Evolutionary conservation across 2,113 vertebrate genomes (phyloP).

Genomic region (Eonycteris spelaea): DNA sequence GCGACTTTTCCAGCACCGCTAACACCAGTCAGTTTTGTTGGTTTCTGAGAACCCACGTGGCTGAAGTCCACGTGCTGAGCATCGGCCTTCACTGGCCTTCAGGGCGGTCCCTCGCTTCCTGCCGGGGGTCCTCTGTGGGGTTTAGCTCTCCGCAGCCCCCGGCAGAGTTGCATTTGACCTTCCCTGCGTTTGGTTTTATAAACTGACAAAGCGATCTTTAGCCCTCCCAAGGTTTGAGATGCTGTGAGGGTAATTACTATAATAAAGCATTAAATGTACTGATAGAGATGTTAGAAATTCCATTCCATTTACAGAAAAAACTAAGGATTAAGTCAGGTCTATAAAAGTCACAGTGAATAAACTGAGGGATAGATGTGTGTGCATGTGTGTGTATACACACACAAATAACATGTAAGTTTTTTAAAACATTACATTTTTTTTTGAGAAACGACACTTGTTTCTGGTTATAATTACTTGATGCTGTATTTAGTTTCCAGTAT

Average conservation of each 20-base stretch:
- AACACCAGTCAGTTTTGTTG: conserved; percentile 25
- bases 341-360: not conserved
- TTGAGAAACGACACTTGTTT: not conserved
- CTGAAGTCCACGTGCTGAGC: not conserved
- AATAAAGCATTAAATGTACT: not conserved
- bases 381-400: not conserved
- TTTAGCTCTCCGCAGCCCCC: not conserved
- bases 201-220: conserved; percentile 18
- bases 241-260: conserved; percentile 2
- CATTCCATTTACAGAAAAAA: conserved; percentile 27
- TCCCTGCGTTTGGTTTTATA: not conserved
- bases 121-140: not conserved
- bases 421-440: not conserved
- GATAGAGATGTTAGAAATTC: conserved; percentile 4
- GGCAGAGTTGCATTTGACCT: not conserved
- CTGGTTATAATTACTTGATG: not conserved
- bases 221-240: not conserved
- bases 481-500: not conserved
- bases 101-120: not conserved
- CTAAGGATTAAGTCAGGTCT: not conserved
- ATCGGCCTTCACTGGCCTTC: not conserved
- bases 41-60: conserved; percentile 42
- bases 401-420: not conserved
- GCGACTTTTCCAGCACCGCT: not conserved
- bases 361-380: not conserved